Conservation (phyloP, 2,888 invertebrate species). For the Agonopterix arenella region DNA sequence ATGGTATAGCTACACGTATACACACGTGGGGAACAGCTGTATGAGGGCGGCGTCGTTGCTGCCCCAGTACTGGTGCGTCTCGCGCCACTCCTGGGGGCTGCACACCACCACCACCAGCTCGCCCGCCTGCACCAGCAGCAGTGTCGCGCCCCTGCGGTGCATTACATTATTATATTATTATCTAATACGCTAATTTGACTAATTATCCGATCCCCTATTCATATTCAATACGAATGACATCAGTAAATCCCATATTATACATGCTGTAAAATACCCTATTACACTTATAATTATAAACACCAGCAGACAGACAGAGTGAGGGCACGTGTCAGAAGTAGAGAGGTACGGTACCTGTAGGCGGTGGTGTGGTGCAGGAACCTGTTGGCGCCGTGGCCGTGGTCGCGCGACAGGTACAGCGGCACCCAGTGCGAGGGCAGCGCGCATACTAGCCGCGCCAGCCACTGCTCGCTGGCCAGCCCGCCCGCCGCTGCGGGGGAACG, state of each 20-base stretch:
- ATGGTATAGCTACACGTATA: no score
- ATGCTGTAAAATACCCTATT: no score
- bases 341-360: slow-evolving; percentile 73
- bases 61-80: slow-evolving; percentile 91
- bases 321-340: background rate
- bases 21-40: slow-evolving; percentile 85
- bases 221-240: no score
- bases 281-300: no score
- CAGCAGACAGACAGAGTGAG: no score
- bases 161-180: background rate
- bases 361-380: slow-evolving; percentile 92
- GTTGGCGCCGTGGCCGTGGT: slow-evolving; percentile 92
- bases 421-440: slow-evolving; percentile 90
- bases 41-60: slow-evolving; percentile 86
- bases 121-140: slow-evolving; percentile 76
- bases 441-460: slow-evolving; percentile 80
- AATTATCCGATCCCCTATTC: no score
- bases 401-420: slow-evolving; percentile 87
- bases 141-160: slow-evolving; percentile 75
- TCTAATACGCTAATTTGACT: no score
- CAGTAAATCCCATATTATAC: no score
- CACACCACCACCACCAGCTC: slow-evolving; percentile 83
- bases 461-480: slow-evolving; percentile 71
- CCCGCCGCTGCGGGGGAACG: slow-evolving; percentile 31
- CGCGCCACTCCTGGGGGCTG: slow-evolving; percentile 87